phyloP scores from a whole-genome alignment of 2,888 invertebrate genomes.

The Campopleginae sp. region DNA sequence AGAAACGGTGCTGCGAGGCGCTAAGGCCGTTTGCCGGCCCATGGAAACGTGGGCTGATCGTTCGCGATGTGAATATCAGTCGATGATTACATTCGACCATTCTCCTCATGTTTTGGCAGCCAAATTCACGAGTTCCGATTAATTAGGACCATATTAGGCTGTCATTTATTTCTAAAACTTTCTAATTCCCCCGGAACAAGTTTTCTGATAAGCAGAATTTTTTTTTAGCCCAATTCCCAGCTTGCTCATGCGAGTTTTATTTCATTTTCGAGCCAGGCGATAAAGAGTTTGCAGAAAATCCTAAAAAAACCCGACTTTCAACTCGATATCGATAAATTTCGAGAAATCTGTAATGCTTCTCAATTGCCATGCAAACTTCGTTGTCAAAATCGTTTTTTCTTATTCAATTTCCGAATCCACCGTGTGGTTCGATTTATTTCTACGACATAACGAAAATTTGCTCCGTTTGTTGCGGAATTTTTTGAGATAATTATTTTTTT shows the following conservation, averaged over 20 bases:
- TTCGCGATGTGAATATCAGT: constrained; percentile 64
- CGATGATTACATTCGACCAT: constrained; percentile 26
- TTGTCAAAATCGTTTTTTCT: too few species aligned
- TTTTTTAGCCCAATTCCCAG: too few species aligned
- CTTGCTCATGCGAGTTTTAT: not conserved
- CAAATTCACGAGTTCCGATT: not conserved
- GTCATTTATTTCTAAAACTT: not conserved
- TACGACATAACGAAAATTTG: too few species aligned
- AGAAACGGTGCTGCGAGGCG: constrained; percentile 50
- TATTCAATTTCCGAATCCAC: too few species aligned
- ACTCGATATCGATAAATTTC: too few species aligned
- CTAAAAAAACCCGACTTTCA: too few species aligned
- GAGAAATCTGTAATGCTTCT: too few species aligned
- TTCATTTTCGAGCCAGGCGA: not conserved
- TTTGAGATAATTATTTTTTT: too few species aligned
- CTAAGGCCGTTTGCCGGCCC: constrained; percentile 43
- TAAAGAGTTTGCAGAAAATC: too few species aligned
- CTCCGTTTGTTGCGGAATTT: too few species aligned
- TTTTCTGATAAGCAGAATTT: not conserved
- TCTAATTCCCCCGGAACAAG: not conserved
- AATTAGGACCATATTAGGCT: not conserved
- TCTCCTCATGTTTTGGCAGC: not conserved
- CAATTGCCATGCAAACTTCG: too few species aligned
- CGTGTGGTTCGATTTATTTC: too few species aligned
- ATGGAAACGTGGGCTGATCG: constrained; percentile 46